These are phyloP conservation scores for Drosophila koepferae DNA, from an alignment of 2,888 invertebrate genomes.

Conservation along the genomic window DNA sequence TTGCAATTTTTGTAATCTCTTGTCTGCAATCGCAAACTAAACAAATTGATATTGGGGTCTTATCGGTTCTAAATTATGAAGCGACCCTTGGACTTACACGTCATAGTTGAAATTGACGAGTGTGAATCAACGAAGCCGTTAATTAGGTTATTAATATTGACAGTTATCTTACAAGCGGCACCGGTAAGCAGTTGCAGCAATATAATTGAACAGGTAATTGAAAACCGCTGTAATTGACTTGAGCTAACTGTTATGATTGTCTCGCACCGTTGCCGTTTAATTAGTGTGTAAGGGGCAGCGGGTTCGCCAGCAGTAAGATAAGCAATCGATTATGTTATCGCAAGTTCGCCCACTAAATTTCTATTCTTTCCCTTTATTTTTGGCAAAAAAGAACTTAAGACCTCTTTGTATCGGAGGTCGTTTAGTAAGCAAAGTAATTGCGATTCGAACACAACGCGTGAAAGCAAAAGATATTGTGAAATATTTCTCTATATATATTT, in stretches of 20 bases:
- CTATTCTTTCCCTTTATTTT: constrained; percentile 11
- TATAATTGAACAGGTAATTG: constrained; percentile 30
- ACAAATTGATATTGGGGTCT: constrained; percentile 19
- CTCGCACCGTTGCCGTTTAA: neutral
- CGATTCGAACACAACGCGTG: constrained; percentile 24
- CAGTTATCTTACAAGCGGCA: constrained; percentile 8
- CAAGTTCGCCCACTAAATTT: constrained; percentile 13
- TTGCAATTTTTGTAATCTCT: neutral
- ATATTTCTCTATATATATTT: neutral
- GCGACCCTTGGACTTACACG: constrained; percentile 58
- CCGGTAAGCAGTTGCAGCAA: neutral
- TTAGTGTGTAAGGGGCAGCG: neutral
- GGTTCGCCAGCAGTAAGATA: constrained; percentile 49
- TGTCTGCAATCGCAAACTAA: constrained; percentile 1
- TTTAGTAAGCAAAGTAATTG: constrained; percentile 24
- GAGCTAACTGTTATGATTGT: constrained; percentile 20
- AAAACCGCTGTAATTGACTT: constrained; percentile 25
- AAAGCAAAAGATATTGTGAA: neutral
- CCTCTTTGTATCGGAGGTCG: constrained; percentile 16
- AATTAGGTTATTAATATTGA: constrained; percentile 20
- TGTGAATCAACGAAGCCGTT: constrained; percentile 50
- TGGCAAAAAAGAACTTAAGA: constrained; percentile 20
- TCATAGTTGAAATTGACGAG: constrained; percentile 33
- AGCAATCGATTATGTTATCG: constrained; percentile 54
- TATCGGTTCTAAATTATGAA: constrained; percentile 8